Base-by-base conservation (phyloP, 2,888 invertebrate species). In the Mellilla xanthometata region DNA sequence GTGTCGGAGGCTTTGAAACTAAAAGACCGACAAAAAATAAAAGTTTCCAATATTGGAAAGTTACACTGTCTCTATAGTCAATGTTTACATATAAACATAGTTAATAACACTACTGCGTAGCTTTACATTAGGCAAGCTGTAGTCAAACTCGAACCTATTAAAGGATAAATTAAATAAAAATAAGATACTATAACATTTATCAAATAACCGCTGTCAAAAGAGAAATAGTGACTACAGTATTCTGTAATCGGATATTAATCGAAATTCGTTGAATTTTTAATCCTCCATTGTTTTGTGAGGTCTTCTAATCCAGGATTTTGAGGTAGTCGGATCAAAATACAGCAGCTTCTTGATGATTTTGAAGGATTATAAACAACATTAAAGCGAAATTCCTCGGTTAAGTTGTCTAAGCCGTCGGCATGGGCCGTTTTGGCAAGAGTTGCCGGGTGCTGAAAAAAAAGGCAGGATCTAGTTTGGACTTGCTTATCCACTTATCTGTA, bases 241-340 rank as follows among this genome's bases (percentile, higher is more conserved):
- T 50, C 29, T 12, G 28, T 49, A 54, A 52, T 52, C 44, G 48
- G 47, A 45, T 47, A 30, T 30, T 28, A 15, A 11, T 24, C 24
- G 24, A 10, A 15, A 8, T 55, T 54, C 50, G 42, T 10, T 44
- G 46, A 54, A 55, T 52, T 30, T 45, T 30, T 50, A 53, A 54
- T 50, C 50, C 52, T 41, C 34, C 31, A 28, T 55, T 58, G 55
- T 54, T 48, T 24, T 53, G 1, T 23, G 15, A 22, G 26, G 9
- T 26, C 26, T 23, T 34, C 30, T 51, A 54, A 58, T 52, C 53
- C 46, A 43, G 43, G 39, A 15, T 45, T 34, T 38, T 29, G 23
- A 47, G 27, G 10, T n/a, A 10, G 28, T 9, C 4, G 15, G 15
- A 26, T 33, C 40, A 30, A 45, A 45, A 34, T 45, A 31, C 23